Base-by-base conservation (phyloP, 2,888 invertebrate species). In the Rotaria magnacalcarata region DNA sequence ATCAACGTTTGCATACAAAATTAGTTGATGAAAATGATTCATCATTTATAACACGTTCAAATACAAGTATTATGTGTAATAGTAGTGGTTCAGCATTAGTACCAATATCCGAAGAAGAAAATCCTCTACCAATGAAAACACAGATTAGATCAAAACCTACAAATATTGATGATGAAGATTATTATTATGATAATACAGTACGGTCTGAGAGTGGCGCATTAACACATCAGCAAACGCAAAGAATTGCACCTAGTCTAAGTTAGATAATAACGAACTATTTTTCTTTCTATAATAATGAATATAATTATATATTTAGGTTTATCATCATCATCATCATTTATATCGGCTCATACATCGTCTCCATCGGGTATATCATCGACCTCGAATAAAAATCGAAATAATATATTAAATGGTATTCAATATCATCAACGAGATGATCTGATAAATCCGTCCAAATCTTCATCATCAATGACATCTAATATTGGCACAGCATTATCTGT, bases 161-260 rank as follows among this genome's bases (percentile, higher is more conserved):
- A 41, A 21, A 47, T 43, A 43, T 43, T 80, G 47, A 80, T 43
- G 80, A 80, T 80, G 80, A 80, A 47, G 47, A 80, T 80, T 43
- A 80, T 80, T 43, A 80, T 47, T 80, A 47, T 47, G 67, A 67
- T 67, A 80, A 47, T n/a, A 47, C 80, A n/a, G 24, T 16, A n/a
- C 80, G 47, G n/a, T n/a, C 43, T 2, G 47, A 80, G n/a, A 43
- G 47, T 43, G 47, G n/a, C 4, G 47, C 21, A 16, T 47, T 47
- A 47, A 43, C 43, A 80, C 80, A 80, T n/a, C 80, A 80, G 47
- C 80, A 80, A 47, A 43, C 43, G 14, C 80, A 80, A 34, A 80
- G 80, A 80, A 80, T 80, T 24, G 80, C 80, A 47, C 80, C 80
- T 47, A 80, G 80, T 80, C 80, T 80, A n/a, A 80, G 80, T 80